These are phyloP conservation scores for Etheostoma perlongum DNA, from an alignment of 2,797 vertebrate genomes.

Conservation along the genomic window DNA sequence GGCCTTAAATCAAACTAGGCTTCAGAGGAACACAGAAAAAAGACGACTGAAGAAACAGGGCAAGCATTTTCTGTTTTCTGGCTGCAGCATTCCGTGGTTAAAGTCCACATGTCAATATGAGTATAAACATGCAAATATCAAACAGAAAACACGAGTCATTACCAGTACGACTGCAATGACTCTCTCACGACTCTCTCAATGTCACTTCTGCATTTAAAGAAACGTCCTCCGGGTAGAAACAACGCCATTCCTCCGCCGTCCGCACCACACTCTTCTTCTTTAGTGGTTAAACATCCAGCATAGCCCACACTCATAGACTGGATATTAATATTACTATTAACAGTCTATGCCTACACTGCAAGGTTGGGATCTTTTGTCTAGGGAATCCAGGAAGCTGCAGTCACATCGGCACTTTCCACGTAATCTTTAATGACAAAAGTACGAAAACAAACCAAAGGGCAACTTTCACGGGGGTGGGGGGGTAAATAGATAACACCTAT, in stretches of 20 bases:
- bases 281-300: background rate
- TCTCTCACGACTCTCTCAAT: background rate
- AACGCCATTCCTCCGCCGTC: slow-evolving; percentile 40
- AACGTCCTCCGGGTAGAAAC: slow-evolving; percentile 27
- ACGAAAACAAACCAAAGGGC: slow-evolving; percentile 15
- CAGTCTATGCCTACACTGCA: background rate
- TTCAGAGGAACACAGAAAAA: too few species aligned
- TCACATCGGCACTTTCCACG: slow-evolving; percentile 30
- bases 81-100: background rate
- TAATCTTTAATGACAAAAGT: slow-evolving; percentile 31
- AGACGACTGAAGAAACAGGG: background rate
- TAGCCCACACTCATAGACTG: too few species aligned
- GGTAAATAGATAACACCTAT: background rate
- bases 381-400: slow-evolving; percentile 3
- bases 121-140: background rate
- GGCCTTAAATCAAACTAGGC: slow-evolving; percentile 15
- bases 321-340: too few species aligned
- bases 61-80: background rate
- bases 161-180: slow-evolving; percentile 46
- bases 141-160: slow-evolving; percentile 14
- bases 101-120: background rate
- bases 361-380: too few species aligned
- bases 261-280: background rate
- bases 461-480: background rate
- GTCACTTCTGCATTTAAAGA: background rate